A percentile compares a stretch with the other conserved stretches of the same genome.
phyloP scores from a whole-genome alignment of 2,888 invertebrate species.

The Tachina fera region DNA sequence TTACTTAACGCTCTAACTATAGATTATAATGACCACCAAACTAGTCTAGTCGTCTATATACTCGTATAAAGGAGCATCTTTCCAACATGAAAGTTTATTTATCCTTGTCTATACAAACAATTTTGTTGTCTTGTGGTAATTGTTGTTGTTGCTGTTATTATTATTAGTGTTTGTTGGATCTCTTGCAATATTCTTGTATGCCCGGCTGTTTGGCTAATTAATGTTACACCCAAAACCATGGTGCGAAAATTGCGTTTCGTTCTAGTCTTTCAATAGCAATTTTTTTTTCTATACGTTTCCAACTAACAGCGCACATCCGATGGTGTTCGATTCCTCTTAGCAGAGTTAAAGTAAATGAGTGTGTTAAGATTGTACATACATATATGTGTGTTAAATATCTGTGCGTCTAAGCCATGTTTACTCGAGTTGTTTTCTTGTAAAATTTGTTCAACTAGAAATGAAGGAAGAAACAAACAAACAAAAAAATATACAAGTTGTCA shows the following conservation, averaged over 20 bases:
- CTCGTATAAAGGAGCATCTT: slow-evolving; percentile 1
- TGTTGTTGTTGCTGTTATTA: slow-evolving; percentile 38
- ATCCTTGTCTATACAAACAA: slow-evolving; percentile 54
- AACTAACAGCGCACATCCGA: slow-evolving; percentile 8
- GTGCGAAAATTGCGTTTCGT: slow-evolving; percentile 72
- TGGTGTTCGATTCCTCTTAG: slow-evolving; percentile 39
- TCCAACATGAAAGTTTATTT: slow-evolving; percentile 58
- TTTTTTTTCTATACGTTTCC: slow-evolving; percentile 12
- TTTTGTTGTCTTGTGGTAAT: slow-evolving; percentile 47
- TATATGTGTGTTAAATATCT: background rate
- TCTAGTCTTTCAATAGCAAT: slow-evolving; percentile 68
- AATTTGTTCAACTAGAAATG: slow-evolving; percentile 34
- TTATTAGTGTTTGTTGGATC: slow-evolving; percentile 2
- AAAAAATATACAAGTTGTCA: slow-evolving; percentile 54
- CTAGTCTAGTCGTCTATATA: slow-evolving; percentile 58
- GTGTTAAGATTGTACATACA: background rate
- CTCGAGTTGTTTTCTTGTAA: slow-evolving; percentile 53
- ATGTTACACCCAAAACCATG: slow-evolving; percentile 71
- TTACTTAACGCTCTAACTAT: slow-evolving; percentile 49
- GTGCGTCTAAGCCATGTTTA: slow-evolving; percentile 32
- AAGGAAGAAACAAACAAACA: too few relatives aligned
- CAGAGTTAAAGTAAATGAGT: background rate
- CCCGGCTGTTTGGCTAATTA: slow-evolving; percentile 69
- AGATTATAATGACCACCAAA: slow-evolving; percentile 69
- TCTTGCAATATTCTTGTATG: slow-evolving; percentile 48